Conservation (phyloP, 2,797 vertebrate species). For the Gambelia wislizenii region DNA sequence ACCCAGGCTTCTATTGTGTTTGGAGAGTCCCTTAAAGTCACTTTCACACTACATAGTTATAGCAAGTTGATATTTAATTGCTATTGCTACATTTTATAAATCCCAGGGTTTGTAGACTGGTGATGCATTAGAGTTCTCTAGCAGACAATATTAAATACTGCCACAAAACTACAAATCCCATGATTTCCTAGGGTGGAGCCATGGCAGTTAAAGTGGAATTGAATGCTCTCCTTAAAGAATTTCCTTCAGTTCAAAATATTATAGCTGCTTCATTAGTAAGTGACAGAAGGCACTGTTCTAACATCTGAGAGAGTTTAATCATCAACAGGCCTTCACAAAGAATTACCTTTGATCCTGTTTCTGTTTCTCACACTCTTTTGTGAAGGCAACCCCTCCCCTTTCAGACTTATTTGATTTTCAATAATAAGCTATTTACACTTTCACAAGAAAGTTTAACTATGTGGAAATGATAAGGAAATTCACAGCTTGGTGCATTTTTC, state of each 20-base stretch:
- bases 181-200: too few species aligned
- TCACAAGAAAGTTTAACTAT: not conserved
- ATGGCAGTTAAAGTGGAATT: too few species aligned
- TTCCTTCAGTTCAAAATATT: not conserved
- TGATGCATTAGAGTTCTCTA: too few species aligned
- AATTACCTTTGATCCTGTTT: not conserved
- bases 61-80: too few species aligned
- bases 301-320: not conserved
- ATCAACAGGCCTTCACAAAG: not conserved
- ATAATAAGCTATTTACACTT: not conserved
- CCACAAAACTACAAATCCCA: too few species aligned
- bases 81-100: too few species aligned
- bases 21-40: not conserved
- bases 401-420: not conserved
- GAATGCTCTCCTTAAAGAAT: not conserved
- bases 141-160: too few species aligned
- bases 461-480: not conserved
- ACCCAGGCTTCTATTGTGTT: not conserved
- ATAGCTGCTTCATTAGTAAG: too few species aligned
- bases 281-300: not conserved
- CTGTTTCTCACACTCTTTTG: not conserved
- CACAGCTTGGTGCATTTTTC: not conserved
- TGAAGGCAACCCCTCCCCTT: not conserved
- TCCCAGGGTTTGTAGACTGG: too few species aligned
- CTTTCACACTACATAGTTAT: too few species aligned